Evolutionary conservation across 2,888 invertebrate genomes (phyloP).

Genomic region (Drosophila suboccidentalis): DNA sequence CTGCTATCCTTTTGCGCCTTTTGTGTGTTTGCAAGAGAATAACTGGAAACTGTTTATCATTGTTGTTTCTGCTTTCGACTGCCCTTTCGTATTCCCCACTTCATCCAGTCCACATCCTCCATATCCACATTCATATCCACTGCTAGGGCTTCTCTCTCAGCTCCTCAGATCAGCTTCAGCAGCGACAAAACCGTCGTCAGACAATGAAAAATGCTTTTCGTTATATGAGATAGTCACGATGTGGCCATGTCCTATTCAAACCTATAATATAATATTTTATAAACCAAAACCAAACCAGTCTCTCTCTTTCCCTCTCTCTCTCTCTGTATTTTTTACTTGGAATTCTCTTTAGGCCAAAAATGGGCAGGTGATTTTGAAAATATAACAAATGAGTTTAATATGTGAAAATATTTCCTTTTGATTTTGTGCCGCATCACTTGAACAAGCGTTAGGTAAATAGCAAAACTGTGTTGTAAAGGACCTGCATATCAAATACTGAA

Average conservation of each 20-base stretch:
- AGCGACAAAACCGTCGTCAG: conserved; percentile 47
- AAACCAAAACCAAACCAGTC: conserved; percentile 2
- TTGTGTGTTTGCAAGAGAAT: conserved; percentile 66
- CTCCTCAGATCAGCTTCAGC: conserved; percentile 31
- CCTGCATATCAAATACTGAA: neutral
- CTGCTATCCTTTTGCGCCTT: conserved; percentile 62
- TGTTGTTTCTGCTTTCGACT: conserved; percentile 69
- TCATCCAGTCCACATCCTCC: conserved; percentile 18
- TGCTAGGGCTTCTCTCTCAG: conserved; percentile 41
- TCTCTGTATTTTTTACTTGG: conserved; percentile 60
- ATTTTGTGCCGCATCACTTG: conserved; percentile 57
- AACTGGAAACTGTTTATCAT: conserved; percentile 80
- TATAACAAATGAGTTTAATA: conserved; percentile 63
- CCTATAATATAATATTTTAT: conserved; percentile 28
- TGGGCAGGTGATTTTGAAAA: conserved; percentile 62
- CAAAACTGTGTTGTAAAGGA: conserved; percentile 22
- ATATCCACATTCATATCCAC: conserved; percentile 19
- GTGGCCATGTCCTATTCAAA: conserved; percentile 30
- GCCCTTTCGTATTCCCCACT: conserved; percentile 39
- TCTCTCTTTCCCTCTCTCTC: neutral
- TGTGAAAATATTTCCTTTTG: conserved; percentile 57
- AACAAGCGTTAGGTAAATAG: conserved; percentile 33
- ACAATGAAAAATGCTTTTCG: conserved; percentile 67
- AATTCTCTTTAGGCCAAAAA: conserved; percentile 60
- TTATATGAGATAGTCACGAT: conserved; percentile 55